Conservation (phyloP, 2,888 invertebrate species). For the Autographa pulchrina region DNA sequence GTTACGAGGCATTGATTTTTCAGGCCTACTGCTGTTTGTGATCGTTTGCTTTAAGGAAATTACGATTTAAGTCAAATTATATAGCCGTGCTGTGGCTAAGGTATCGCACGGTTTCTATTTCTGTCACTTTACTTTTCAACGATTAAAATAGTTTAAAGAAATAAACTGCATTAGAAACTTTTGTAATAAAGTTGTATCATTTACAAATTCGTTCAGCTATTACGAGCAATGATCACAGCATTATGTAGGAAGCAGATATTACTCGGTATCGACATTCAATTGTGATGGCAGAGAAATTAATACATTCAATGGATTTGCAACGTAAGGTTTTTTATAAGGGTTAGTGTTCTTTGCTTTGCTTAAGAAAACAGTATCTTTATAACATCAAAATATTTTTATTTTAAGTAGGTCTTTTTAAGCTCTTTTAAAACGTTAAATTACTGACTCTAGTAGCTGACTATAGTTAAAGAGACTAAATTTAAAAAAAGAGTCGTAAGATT, state of each 20-base stretch:
- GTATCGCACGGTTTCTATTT: neutral
- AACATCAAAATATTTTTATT: no score
- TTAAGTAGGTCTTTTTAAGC: no score
- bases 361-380: neutral
- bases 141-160: neutral
- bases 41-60: no score
- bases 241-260: neutral
- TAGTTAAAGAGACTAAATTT: no score
- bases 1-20: neutral
- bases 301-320: neutral
- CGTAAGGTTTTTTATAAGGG: neutral
- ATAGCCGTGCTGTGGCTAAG: no score
- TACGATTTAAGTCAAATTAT: no score
- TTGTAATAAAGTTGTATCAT: neutral
- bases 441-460: no score
- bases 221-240: neutral
- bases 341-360: neutral
- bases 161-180: neutral
- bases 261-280: neutral
- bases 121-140: neutral
- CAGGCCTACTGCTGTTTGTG: neutral
- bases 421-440: no score
- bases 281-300: neutral
- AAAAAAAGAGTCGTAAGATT: no score
- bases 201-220: slow-evolving; percentile 1